Evolutionary conservation across 1,140 invertebrate species (phyloP), one percentile per base, ranked within the genome.

Genomic region (Contarinia nasturtii): DNA sequence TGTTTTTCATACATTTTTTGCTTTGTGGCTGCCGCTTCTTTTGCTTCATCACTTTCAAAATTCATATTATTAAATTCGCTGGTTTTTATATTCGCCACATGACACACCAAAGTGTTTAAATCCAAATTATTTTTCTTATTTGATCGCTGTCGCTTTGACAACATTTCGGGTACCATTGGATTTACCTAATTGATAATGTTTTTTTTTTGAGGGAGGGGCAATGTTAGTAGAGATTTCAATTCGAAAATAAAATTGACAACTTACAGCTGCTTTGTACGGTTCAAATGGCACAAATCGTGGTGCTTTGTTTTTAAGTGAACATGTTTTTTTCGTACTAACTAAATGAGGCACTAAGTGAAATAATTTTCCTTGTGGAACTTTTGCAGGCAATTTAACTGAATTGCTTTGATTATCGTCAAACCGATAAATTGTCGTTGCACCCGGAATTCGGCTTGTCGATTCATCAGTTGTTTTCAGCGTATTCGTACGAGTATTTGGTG

Each of bases 281-380:
- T 91, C 87, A 55, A 84, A 88, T 1, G 86, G 86, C 18, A 91
- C 73, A 66, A 90, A 90, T 59, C 84, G 86, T 1, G 83, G 80
- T 54, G 80, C 77, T 55, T 79, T 84, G 0, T 70, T 72, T 60
- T 78, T 77, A 17, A 73, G 57, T 22, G 57, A 54, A 20, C 56
- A 54, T 4, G 51, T 50, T 20, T 54, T 52, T 0, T 50, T 34
- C 0, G 42, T 45, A 10, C 21, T 46, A 0, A 62, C 50, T 7
- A 64, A 42, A 21, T 57, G 46, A 0, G 61, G 61, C 14, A 53
- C 55, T 11, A 64, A 49, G 43, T 54, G 53, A n/a, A 60, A 48
- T 7, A 60, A 48, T 19, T 63, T 58, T 1, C 61, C 61, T 37
- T 57, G 60, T 8, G 61, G 61, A 33, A 56, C n/a, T 0, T 41